Evolutionary conservation across 1,140 invertebrate species (phyloP), one percentile per base, ranked within the genome.

Genomic region (Drosophila suzukii): DNA sequence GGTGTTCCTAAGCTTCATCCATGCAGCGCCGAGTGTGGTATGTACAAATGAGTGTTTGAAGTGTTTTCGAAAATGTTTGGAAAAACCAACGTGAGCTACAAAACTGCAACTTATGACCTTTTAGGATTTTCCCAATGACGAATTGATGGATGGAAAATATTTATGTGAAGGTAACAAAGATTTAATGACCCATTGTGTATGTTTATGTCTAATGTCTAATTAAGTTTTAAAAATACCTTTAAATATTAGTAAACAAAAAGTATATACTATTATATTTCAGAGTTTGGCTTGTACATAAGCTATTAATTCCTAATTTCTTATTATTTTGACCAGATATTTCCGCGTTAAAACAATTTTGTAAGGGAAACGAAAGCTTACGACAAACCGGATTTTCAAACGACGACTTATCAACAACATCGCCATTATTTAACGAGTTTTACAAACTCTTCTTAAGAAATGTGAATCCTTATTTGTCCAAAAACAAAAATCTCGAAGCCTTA

Each of bases 261-360:
- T 24, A 24, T n/a, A 4, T 4, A 34, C 4, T 51, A 12, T 5
- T 15, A 11, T 32, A 15, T 11, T 15, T 13, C 11, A 17, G 1
- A 11, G 49, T 44, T 53, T 20, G 8, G 44, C 47, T 44, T 74
- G 41, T 72, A 53, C 39, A 57, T 56, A 55, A 49, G 27, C 54
- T 15, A 34, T 62, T 77, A 46, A 46, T 41, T 63, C 0, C 24
- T 20, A 20, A 46, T 65, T 81, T 71, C 36, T 59, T 81, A 70
- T 71, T 73, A 47, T 75, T 85, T 85, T 47, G 36, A 46, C 20
- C 49, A 85, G 81, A 78, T 84, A 7, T 51, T 41, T 66, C 81
- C 66, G 51, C 77, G 38, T 44, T 74, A 85, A 80, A 73, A 44
- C 46, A 59, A 47, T 61, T 56, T 57, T 65, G 53, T 68, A 65